Conservation (phyloP, 2,888 invertebrate genomes). For the Drosophila neoperkinsi region DNA sequence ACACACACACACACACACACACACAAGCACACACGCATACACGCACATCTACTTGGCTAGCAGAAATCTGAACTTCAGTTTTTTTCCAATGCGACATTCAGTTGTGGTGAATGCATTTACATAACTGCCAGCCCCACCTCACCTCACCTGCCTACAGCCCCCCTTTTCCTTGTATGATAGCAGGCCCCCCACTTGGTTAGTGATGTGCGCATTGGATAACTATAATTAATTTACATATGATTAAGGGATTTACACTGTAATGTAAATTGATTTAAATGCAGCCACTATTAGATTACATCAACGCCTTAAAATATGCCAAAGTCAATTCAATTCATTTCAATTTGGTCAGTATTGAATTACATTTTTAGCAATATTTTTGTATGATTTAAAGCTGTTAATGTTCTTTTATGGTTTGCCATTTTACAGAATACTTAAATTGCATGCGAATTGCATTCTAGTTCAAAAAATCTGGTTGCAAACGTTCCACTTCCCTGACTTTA, state of each 20-base stretch:
- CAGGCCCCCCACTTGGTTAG: not conserved
- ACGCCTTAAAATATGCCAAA: constrained; percentile 28
- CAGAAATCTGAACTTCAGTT: constrained; percentile 74
- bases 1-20: constrained; percentile 14
- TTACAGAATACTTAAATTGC: not conserved
- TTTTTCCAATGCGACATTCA: constrained; percentile 52
- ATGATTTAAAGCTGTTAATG: not conserved
- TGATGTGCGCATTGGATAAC: constrained; percentile 50
- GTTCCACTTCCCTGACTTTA: not conserved
- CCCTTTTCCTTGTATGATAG: not conserved
- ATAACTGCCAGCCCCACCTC: constrained; percentile 22
- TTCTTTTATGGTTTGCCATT: not conserved
- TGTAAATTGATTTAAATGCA: constrained; percentile 66
- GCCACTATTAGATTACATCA: constrained; percentile 18
- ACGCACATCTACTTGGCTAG: constrained; percentile 32
- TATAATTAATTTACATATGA: constrained; percentile 80
- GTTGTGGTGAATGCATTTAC: constrained; percentile 75
- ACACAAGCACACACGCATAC: constrained; percentile 14
- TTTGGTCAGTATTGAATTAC: not conserved
- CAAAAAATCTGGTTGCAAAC: not conserved
- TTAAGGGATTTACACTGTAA: constrained; percentile 74
- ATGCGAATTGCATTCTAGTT: not conserved
- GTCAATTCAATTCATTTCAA: constrained; percentile 21
- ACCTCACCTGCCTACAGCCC: not conserved
- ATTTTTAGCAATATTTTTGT: not conserved